These are phyloP conservation scores for Eutrigla gurnardus DNA, from an alignment of 2,797 vertebrate species.

Conservation along the genomic window DNA sequence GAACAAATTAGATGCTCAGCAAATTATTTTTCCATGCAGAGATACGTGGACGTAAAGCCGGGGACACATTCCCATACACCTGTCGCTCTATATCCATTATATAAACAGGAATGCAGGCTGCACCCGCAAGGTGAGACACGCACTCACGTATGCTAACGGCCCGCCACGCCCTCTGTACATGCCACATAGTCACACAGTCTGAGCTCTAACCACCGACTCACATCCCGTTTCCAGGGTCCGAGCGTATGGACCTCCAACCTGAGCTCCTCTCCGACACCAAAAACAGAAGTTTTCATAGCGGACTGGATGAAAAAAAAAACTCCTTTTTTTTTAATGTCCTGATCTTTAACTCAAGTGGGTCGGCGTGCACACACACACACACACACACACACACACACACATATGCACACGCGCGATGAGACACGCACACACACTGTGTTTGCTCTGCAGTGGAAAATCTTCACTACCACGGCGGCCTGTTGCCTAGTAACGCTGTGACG, in stretches of 20 bases:
- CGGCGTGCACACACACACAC: slow-evolving; percentile 29
- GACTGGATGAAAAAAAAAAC: slow-evolving; percentile 3
- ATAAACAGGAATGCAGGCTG: slow-evolving; percentile 29
- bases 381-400: slow-evolving; percentile 25
- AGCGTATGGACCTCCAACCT: slow-evolving; percentile 13
- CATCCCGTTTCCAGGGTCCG: slow-evolving; percentile 19
- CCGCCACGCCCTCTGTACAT: slow-evolving; percentile 56
- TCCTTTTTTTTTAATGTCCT: slow-evolving; percentile 21
- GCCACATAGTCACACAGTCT: slow-evolving; percentile 6
- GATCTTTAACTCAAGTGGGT: slow-evolving; percentile 52
- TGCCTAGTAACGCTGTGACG: slow-evolving; percentile 85
- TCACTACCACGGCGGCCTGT: slow-evolving; percentile 84
- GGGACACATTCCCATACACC: neutral
- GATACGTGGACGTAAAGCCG: neutral
- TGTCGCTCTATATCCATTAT: neutral
- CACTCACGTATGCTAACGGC: slow-evolving; percentile 1
- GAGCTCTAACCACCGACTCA: slow-evolving; percentile 16
- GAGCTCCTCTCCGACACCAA: slow-evolving; percentile 7
- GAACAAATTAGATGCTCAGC: neutral
- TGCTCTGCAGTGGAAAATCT: slow-evolving; percentile 88
- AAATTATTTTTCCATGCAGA: too few species aligned
- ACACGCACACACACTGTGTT: slow-evolving; percentile 44
- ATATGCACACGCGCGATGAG: slow-evolving; percentile 24
- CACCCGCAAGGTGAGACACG: slow-evolving; percentile 24
- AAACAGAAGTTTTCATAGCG: slow-evolving; percentile 10